Conservation (phyloP, 2,888 invertebrate species). For the Gymnocheta viridis region DNA sequence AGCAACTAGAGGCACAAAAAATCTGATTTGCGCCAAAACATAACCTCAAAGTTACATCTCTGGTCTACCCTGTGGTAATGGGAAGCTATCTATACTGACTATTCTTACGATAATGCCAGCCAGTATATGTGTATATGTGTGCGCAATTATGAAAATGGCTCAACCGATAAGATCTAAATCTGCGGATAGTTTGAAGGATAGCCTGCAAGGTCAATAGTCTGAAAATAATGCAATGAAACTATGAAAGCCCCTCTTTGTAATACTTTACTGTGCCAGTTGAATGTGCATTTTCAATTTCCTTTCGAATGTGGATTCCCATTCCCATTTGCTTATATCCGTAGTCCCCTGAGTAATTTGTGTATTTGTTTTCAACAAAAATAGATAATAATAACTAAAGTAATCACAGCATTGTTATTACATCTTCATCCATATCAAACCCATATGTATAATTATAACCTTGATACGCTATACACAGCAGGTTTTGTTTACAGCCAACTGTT, state of each 20-base stretch:
- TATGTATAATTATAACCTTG: constrained; percentile 23
- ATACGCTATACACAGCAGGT: background rate
- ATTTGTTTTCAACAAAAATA: constrained; percentile 10
- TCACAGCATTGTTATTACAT: constrained; percentile 12
- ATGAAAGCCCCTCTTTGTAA: background rate
- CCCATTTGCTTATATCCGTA: constrained; percentile 21
- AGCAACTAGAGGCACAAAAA: too few species aligned
- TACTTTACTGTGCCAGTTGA: background rate
- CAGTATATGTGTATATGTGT: too few species aligned
- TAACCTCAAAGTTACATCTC: too few species aligned
- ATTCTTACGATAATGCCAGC: too few species aligned
- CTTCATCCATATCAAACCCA: background rate
- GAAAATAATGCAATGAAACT: too few species aligned
- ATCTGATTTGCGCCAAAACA: too few species aligned
- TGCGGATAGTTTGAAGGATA: too few species aligned
- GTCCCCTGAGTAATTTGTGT: constrained; percentile 50
- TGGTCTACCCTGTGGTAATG: too few species aligned
- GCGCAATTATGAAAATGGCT: too few species aligned
- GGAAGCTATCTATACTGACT: too few species aligned
- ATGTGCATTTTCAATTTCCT: background rate
- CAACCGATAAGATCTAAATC: too few species aligned
- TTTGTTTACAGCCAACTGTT: background rate
- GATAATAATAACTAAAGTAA: constrained; percentile 20
- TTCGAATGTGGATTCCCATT: background rate
- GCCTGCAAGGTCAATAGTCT: too few species aligned